Evolutionary conservation across 2,888 invertebrate genomes (phyloP).

Genomic region (Adelphocoris suturalis): DNA sequence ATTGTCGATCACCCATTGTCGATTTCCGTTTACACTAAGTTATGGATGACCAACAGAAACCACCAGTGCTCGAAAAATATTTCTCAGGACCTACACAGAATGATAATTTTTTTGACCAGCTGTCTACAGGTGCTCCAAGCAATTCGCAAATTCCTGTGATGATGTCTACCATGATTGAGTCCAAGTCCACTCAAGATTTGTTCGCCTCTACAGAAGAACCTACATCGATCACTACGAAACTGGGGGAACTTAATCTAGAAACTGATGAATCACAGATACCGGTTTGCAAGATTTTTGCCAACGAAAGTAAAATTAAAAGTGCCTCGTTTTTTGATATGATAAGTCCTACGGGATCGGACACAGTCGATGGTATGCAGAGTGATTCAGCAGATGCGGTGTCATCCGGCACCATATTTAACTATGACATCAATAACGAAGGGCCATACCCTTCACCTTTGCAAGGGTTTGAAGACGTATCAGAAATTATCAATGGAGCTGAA

Average conservation of each 20-base stretch:
- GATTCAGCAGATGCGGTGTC: conserved; percentile 68
- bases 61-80: conserved; percentile 60
- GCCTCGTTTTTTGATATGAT: conserved; percentile 80
- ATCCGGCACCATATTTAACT: conserved; percentile 74
- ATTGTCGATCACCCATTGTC: too few relatives aligned
- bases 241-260: conserved; percentile 47
- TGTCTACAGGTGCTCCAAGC: conserved; percentile 74
- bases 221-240: background rate
- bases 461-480: conserved; percentile 75
- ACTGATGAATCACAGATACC: conserved; percentile 76
- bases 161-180: conserved; percentile 77
- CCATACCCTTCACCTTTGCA: conserved; percentile 75
- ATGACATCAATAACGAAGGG: conserved; percentile 71
- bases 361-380: conserved; percentile 41
- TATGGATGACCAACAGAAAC: conserved; percentile 40
- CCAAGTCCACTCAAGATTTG: conserved; percentile 76
- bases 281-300: conserved; percentile 80
- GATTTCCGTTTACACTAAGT: background rate
- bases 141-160: conserved; percentile 75
- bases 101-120: conserved; percentile 77
- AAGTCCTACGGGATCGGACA: conserved; percentile 76
- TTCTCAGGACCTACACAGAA: conserved; percentile 41
- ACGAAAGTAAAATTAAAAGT: conserved; percentile 78
- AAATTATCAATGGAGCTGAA: conserved; percentile 76
- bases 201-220: conserved; percentile 69